Percentiles rank a stretch among this genome's conserved stretches.
phyloP scores from a whole-genome alignment of 2,888 invertebrate species.

The Orgyia antiqua region DNA sequence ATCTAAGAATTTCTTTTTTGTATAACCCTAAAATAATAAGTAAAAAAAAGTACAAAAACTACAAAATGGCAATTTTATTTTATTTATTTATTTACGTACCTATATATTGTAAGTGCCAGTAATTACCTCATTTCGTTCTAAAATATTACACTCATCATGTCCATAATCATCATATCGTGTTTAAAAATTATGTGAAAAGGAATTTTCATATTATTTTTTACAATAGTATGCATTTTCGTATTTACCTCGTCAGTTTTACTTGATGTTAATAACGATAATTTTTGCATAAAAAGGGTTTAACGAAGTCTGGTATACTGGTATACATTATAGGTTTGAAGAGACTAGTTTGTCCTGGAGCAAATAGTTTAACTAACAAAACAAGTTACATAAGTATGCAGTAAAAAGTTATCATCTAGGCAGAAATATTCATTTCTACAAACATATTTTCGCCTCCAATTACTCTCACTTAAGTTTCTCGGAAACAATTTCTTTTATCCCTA shows the following conservation, averaged over 20 bases:
- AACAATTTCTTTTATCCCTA: too few species aligned
- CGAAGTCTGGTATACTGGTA: neutral
- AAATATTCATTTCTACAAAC: neutral
- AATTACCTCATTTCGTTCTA: too few species aligned
- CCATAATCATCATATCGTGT: neutral
- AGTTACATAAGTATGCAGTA: constrained; percentile 10
- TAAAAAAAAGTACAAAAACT: too few species aligned
- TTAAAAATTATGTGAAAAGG: neutral
- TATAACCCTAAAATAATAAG: too few species aligned
- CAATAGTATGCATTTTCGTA: neutral
- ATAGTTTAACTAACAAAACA: constrained; percentile 19
- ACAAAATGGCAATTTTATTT: too few species aligned
- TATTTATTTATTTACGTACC: too few species aligned
- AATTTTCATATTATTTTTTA: constrained; percentile 1
- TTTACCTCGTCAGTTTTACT: constrained; percentile 1
- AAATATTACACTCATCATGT: neutral
- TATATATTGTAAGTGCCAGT: too few species aligned
- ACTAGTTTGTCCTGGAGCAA: constrained; percentile 1
- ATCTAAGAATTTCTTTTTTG: too few species aligned
- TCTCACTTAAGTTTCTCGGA: too few species aligned
- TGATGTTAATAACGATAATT: neutral
- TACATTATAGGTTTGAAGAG: neutral
- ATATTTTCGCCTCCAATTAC: neutral
- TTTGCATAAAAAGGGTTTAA: neutral
- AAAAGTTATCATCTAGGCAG: neutral